phyloP scores from a whole-genome alignment of 2,888 invertebrate genomes.

The Buathra laborator region DNA sequence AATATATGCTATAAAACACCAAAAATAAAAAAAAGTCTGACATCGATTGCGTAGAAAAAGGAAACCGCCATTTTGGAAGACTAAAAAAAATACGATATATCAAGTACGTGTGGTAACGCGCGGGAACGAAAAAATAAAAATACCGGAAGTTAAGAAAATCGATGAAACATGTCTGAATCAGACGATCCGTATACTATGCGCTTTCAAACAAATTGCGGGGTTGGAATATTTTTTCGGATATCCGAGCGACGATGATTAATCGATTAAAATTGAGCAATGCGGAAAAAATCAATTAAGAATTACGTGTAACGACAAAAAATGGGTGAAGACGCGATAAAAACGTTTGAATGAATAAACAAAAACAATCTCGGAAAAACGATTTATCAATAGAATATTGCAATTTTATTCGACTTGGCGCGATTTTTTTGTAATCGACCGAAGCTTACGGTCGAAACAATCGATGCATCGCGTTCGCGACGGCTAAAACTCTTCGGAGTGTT shows the following conservation, averaged over 20 bases:
- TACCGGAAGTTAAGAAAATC: neutral
- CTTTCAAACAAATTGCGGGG: neutral
- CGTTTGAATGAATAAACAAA: too few species aligned
- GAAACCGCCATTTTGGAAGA: too few species aligned
- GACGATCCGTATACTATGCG: neutral
- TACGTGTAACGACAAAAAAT: neutral
- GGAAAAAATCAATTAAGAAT: neutral
- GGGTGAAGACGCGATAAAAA: too few species aligned
- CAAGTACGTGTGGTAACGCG: neutral
- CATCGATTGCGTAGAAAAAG: too few species aligned
- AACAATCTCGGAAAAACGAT: too few species aligned
- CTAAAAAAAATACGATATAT: too few species aligned
- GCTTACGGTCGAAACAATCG: neutral
- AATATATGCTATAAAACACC: neutral
- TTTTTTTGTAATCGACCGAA: too few species aligned
- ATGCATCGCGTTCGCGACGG: neutral
- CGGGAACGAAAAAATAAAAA: neutral
- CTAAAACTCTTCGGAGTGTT: neutral
- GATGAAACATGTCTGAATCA: neutral
- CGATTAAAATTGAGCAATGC: neutral
- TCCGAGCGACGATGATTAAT: neutral
- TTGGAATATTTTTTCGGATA: neutral
- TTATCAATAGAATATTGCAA: too few species aligned
- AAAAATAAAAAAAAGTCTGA: too few species aligned
- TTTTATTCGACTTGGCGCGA: too few species aligned